Base-by-base conservation (phyloP, 2,888 invertebrate species). In the Anagyrus pseudococci region DNA sequence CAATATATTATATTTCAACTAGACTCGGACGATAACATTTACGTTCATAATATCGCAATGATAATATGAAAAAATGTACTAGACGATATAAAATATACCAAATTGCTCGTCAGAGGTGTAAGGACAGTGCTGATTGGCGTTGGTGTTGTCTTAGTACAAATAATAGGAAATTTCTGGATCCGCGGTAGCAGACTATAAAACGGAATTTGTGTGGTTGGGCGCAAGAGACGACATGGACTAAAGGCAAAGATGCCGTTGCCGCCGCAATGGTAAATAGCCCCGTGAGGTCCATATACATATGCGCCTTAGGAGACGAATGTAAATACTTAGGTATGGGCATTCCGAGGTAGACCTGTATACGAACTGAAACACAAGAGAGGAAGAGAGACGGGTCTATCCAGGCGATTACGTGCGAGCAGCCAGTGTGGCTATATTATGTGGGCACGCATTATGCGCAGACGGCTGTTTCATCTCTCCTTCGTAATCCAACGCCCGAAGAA, bases 101-200 rank as follows among this genome's bases (percentile, higher is more conserved):
- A n/a, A n/a, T n/a, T n/a, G n/a, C n/a, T n/a, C n/a, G n/a, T n/a
- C n/a, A n/a, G n/a, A n/a, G n/a, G n/a, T n/a, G n/a, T n/a, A n/a
- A n/a, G n/a, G n/a, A n/a, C n/a, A n/a, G n/a, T n/a, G n/a, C n/a
- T n/a, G n/a, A n/a, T n/a, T n/a, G n/a, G n/a, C n/a, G n/a, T n/a
- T n/a, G n/a, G n/a, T n/a, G n/a, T n/a, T n/a, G n/a, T n/a, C n/a
- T n/a, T n/a, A n/a, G n/a, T n/a, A n/a, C n/a, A n/a, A n/a, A n/a
- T n/a, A n/a, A n/a, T n/a, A 37, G 33, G 4, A 44, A 71, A 73
- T 75, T 75, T 75, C 72, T 64, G 72, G 23, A 40, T 40, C 65
- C 72, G 68, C 58, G 60, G 56, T 55, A 58, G 68, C 74, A 76
- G 78, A 80, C 77, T 79, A 80, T 79, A 80, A 78, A 77, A 78